These are phyloP conservation scores for Marasmarcha lunaedactyla DNA, from an alignment of 2,888 invertebrate genomes.

Conservation along the genomic window DNA sequence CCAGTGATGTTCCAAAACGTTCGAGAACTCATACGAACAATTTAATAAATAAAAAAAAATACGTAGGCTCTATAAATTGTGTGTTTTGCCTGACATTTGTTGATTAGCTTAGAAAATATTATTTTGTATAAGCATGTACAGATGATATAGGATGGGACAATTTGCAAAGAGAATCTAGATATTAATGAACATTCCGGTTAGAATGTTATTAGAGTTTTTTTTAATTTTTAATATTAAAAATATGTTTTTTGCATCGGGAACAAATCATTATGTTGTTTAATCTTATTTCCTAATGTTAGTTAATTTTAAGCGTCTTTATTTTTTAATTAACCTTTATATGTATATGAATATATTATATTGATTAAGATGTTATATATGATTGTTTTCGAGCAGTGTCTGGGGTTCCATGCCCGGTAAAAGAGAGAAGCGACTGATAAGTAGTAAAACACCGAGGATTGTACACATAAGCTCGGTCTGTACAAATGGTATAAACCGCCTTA, in stretches of 20 bases:
- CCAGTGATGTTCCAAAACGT: constrained; percentile 25
- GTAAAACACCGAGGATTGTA: constrained; percentile 42
- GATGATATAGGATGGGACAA: constrained; percentile 67
- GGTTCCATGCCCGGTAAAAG: constrained; percentile 47
- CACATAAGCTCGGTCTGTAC: constrained; percentile 47
- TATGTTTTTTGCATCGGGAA: constrained; percentile 66
- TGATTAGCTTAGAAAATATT: constrained; percentile 61
- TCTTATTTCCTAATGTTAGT: constrained; percentile 70
- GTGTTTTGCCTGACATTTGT: constrained; percentile 61
- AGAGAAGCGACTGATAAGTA: constrained; percentile 67
- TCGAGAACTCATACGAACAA: constrained; percentile 18
- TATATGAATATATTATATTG: constrained; percentile 58
- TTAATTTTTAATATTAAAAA: constrained; percentile 39
- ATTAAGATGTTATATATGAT: constrained; percentile 68
- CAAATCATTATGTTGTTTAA: constrained; percentile 70
- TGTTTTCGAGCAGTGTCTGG: constrained; percentile 65
- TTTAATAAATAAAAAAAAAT: constrained; percentile 20
- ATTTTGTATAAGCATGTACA: constrained; percentile 67
- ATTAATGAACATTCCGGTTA: constrained; percentile 67
- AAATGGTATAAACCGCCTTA: constrained; percentile 67
- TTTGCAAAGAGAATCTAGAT: constrained; percentile 70
- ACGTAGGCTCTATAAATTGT: constrained; percentile 40
- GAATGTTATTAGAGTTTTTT: constrained; percentile 67
- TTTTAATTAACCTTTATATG: constrained; percentile 43
- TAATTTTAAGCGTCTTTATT: constrained; percentile 68